Percentiles rank a stretch among this genome's conserved stretches.
These are phyloP conservation scores for Suillia variegata DNA, from an alignment of 2,888 invertebrate species.

Conservation along the genomic window DNA sequence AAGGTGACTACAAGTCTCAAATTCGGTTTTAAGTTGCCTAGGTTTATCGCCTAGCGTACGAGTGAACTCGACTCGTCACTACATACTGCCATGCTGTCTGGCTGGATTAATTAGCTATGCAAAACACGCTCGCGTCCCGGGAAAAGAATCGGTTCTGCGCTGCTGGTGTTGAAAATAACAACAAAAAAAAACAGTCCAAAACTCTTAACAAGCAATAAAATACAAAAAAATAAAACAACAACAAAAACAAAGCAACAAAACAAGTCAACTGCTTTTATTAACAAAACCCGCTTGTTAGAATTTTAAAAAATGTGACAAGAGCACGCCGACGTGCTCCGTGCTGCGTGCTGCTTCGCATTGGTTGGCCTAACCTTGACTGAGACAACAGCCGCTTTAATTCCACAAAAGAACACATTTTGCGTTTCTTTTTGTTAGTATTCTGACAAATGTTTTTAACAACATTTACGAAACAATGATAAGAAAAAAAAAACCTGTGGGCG, in stretches of 20 bases:
- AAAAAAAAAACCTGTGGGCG: no score
- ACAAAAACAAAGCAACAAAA: slow-evolving; percentile 25
- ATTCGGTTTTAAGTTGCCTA: no score
- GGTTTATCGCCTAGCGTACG: no score
- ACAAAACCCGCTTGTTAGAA: neutral
- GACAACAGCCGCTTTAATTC: neutral
- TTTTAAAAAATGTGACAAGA: no score
- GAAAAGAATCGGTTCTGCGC: slow-evolving; percentile 34
- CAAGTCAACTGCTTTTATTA: slow-evolving; percentile 11
- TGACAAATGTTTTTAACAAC: no score
- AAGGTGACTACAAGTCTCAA: no score
- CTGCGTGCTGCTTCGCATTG: neutral
- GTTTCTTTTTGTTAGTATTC: no score
- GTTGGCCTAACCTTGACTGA: neutral
- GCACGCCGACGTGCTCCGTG: no score
- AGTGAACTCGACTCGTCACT: no score
- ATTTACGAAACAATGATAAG: no score
- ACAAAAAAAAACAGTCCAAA: neutral
- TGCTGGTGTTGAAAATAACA: slow-evolving; percentile 32
- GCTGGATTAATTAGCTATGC: slow-evolving; percentile 40
- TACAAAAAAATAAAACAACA: neutral
- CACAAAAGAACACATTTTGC: no score
- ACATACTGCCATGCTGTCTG: slow-evolving; percentile 45
- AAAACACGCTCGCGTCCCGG: slow-evolving; percentile 39
- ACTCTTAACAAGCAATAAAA: neutral